A percentile compares a stretch with the other conserved stretches of the same genome.
Conservation (phyloP, 2,797 vertebrate genomes). For the Trachops cirrhosus region DNA sequence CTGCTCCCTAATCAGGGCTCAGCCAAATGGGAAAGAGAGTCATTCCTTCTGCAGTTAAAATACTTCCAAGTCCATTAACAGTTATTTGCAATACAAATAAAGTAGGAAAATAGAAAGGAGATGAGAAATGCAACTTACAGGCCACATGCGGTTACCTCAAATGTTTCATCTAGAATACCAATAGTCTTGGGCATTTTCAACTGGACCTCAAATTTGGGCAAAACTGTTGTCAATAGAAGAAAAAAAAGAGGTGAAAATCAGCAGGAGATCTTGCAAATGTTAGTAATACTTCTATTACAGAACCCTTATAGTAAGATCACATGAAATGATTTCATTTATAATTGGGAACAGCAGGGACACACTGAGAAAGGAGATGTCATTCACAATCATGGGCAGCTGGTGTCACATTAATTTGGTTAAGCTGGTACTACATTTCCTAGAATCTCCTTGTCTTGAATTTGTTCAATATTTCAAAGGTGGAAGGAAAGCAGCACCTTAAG, state of each 20-base stretch:
- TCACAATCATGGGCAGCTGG: not conserved
- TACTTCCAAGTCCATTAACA: not conserved
- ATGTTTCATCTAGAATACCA: conserved; percentile 75
- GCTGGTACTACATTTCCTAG: not conserved
- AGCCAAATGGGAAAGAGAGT: not conserved
- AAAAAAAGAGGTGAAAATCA: not conserved
- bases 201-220: conserved; percentile 82
- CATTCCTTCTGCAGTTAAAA: not conserved
- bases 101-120: not conserved
- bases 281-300: not conserved
- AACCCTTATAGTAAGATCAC: not conserved
- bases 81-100: not conserved
- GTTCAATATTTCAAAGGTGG: not conserved
- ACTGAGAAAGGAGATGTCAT: not conserved
- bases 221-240: conserved; percentile 70
- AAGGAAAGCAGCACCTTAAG: not conserved
- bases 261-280: not conserved
- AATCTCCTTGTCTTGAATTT: not conserved
- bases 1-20: not conserved
- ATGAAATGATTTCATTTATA: not conserved
- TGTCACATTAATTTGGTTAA: not conserved
- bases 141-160: conserved; percentile 78
- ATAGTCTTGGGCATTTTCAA: conserved; percentile 80
- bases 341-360: not conserved
- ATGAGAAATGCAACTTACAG: conserved; percentile 75